phyloP scores from a whole-genome alignment of 2,113 vertebrate genomes.

The Crotalus viridis region DNA sequence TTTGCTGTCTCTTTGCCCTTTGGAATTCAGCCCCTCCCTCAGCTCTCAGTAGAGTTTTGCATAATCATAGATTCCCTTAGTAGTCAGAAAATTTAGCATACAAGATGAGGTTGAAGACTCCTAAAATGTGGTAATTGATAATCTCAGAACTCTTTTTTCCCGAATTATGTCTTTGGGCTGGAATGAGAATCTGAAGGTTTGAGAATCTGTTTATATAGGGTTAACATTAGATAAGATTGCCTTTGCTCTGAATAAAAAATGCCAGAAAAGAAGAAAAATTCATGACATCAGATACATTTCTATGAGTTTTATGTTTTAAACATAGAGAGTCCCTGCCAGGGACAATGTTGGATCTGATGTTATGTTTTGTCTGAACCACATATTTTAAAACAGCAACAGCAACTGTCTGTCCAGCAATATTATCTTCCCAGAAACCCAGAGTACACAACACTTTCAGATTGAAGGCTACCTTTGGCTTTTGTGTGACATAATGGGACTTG shows the following conservation, averaged over 20 bases:
- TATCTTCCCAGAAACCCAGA: neutral
- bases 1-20: too few species aligned
- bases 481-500: neutral
- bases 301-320: neutral
- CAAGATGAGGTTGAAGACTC: neutral
- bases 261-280: neutral
- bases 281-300: neutral
- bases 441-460: neutral
- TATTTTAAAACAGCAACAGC: neutral
- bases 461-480: neutral
- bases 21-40: too few species aligned
- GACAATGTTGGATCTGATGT: neutral
- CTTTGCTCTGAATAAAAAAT: neutral
- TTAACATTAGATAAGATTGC: neutral
- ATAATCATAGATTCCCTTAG: neutral
- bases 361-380: neutral
- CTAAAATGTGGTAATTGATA: neutral
- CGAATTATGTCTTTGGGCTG: neutral
- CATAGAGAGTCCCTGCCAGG: neutral
- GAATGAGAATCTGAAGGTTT: neutral
- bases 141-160: neutral
- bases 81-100: neutral
- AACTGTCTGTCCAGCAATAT: neutral
- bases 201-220: neutral
- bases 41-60: neutral